Evolutionary conservation across 2,113 vertebrate species (phyloP).

Genomic region (Morone chrysops): DNA sequence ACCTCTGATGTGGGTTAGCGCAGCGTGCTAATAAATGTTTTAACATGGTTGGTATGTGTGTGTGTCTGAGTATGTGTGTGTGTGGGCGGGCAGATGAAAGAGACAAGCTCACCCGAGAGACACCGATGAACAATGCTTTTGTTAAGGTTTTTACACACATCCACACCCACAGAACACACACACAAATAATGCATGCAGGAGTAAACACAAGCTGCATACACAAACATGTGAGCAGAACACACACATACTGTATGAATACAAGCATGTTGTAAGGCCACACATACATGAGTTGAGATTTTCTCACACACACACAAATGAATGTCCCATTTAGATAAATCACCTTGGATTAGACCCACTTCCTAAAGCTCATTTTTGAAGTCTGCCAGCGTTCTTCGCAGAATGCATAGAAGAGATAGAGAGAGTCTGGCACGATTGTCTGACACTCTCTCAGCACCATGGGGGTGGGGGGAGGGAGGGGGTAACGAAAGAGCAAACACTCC

Average conservation of each 20-base stretch:
- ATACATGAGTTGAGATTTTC: not conserved
- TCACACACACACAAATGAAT: conserved; percentile 20
- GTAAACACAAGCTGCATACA: conserved; percentile 42
- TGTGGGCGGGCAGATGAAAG: conserved; percentile 70
- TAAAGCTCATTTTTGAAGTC: conserved; percentile 76
- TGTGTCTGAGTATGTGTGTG: conserved; percentile 39
- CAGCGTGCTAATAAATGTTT: conserved; percentile 76
- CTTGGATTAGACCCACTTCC: conserved; percentile 79
- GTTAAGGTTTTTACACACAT: conserved; percentile 59
- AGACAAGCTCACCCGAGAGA: conserved; percentile 76
- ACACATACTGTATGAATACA: conserved; percentile 24
- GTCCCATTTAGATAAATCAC: conserved; percentile 77
- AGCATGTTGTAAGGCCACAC: conserved; percentile 27
- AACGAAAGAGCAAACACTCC: conserved; percentile 64
- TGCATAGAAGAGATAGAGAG: conserved; percentile 45
- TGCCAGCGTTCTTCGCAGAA: conserved; percentile 63
- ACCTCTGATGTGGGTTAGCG: conserved; percentile 64
- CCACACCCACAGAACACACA: conserved; percentile 44
- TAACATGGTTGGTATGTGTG: conserved; percentile 52
- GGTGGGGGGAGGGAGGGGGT: conserved; percentile 45
- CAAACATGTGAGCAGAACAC: conserved; percentile 16
- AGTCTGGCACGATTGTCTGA: conserved; percentile 57
- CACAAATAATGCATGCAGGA: conserved; percentile 37
- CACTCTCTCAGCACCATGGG: conserved; percentile 58
- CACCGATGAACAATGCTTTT: conserved; percentile 72